Percentiles rank a stretch among this genome's conserved stretches.
These are phyloP conservation scores for Pedetes capensis DNA, from an alignment of 2,113 vertebrate species.

Conservation along the genomic window DNA sequence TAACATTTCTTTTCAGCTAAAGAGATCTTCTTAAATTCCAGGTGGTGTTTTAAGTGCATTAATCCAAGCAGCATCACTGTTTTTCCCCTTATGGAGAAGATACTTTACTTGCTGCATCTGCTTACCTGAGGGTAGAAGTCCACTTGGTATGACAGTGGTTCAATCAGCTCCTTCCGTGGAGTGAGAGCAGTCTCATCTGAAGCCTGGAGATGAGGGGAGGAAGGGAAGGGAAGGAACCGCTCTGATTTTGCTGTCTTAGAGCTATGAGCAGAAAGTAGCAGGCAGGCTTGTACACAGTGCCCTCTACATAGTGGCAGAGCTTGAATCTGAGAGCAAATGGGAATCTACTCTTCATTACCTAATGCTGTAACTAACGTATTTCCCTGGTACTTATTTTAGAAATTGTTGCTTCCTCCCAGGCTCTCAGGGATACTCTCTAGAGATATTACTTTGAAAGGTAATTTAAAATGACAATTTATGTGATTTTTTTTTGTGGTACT, in stretches of 20 bases:
- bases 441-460: background rate
- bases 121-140: background rate
- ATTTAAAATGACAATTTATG: too few relatives aligned
- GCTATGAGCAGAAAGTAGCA: too few relatives aligned
- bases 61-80: background rate
- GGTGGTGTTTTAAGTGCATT: background rate
- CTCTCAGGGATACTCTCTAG: background rate
- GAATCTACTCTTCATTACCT: background rate
- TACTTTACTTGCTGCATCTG: background rate
- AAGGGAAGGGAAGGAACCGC: background rate
- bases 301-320: background rate
- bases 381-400: background rate
- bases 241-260: background rate
- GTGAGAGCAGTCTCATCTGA: background rate
- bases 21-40: background rate
- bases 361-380: background rate
- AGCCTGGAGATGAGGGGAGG: background rate
- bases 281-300: background rate
- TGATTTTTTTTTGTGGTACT: too few relatives aligned
- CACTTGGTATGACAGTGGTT: too few relatives aligned
- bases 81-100: background rate
- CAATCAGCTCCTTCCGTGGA: background rate
- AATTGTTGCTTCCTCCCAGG: background rate
- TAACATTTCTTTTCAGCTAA: background rate
- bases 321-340: background rate